Percentiles rank a stretch among this genome's conserved stretches.
These are phyloP conservation scores for Poecilia velifera DNA, from an alignment of 2,797 vertebrate genomes.

Conservation along the genomic window DNA sequence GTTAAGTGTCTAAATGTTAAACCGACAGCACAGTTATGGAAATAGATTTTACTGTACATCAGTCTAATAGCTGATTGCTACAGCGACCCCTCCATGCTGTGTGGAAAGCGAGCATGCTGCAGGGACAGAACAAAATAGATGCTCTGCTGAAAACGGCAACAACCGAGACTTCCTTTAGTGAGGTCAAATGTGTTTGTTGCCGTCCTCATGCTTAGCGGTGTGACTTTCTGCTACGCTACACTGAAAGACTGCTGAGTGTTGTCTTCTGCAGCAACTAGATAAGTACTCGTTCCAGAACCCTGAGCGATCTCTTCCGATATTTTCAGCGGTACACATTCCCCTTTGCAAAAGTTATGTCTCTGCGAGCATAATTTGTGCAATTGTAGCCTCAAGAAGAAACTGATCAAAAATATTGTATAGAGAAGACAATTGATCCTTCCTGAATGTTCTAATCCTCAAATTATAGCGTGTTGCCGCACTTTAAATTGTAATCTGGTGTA, in stretches of 20 bases:
- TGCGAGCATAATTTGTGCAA: not conserved
- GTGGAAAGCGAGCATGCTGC: not conserved
- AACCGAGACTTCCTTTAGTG: not conserved
- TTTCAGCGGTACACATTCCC: not conserved
- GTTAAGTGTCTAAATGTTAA: not conserved
- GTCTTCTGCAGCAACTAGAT: not conserved
- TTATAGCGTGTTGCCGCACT: not conserved
- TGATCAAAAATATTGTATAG: not conserved
- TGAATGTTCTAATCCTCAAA: not conserved
- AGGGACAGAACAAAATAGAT: not conserved
- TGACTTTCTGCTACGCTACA: not conserved
- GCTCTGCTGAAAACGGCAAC: slow-evolving; percentile 1
- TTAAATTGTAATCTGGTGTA: not conserved
- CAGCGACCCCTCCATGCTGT: not conserved
- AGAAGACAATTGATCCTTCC: not conserved
- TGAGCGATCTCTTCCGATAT: not conserved
- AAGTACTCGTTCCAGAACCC: not conserved
- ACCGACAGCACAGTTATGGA: not conserved
- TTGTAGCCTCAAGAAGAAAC: not conserved
- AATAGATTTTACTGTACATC: not conserved
- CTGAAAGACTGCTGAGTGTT: not conserved
- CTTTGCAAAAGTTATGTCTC: not conserved
- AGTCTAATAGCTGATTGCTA: not conserved
- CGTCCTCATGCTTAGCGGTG: not conserved
- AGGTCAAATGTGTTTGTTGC: not conserved